Percentiles rank a stretch among this genome's conserved stretches.
Conservation (phyloP, 2,797 vertebrate species). For the Chiroxiphia lanceolata region DNA sequence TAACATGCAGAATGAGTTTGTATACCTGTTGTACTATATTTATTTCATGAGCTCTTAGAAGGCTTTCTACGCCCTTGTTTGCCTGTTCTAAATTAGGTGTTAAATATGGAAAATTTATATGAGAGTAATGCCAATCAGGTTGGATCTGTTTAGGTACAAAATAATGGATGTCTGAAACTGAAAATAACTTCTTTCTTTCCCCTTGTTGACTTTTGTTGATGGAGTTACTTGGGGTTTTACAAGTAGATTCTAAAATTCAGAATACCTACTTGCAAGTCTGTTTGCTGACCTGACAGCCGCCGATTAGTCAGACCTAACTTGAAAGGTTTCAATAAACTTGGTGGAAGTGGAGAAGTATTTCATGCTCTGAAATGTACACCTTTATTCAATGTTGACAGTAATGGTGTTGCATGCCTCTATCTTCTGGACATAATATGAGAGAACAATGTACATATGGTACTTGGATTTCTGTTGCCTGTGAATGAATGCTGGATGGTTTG, state of each 20-base stretch:
- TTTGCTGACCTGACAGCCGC: not conserved
- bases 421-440: not conserved
- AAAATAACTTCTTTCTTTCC: not conserved
- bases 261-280: not conserved
- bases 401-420: not conserved
- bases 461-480: not conserved
- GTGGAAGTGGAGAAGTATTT: not conserved
- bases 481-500: not conserved
- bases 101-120: not conserved
- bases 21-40: not conserved
- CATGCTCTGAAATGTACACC: not conserved
- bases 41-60: not conserved
- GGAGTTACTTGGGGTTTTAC: not conserved
- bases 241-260: not conserved
- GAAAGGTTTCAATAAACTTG: not conserved
- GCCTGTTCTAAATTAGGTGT: not conserved
- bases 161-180: not conserved
- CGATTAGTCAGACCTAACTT: not conserved
- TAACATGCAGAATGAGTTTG: not conserved
- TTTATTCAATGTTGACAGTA: not conserved
- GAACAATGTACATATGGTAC: not conserved
- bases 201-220: not conserved
- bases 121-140: not conserved
- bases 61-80: slow-evolving; percentile 7
- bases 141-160: not conserved